Conservation (phyloP, 2,888 invertebrate genomes). For the Steinernema scapterisci region DNA sequence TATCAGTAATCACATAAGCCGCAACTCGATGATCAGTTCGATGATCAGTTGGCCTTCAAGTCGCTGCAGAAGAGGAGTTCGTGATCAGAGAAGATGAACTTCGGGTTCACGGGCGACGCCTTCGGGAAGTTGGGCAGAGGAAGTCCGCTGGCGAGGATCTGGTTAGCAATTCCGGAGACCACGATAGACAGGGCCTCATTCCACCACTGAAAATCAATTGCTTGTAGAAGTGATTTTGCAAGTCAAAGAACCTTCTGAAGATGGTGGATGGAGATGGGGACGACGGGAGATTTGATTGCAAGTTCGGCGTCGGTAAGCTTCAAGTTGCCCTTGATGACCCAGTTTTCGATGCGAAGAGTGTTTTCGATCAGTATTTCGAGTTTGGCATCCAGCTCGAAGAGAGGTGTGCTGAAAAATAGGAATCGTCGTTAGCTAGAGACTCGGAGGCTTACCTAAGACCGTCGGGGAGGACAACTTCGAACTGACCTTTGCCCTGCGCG, state of each 20-base stretch:
- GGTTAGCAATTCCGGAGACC: conserved; percentile 1
- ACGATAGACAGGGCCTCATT: conserved; percentile 10
- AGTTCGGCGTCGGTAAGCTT: conserved; percentile 22
- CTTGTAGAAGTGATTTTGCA: neutral
- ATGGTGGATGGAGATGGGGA: conserved; percentile 8
- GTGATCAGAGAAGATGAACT: neutral
- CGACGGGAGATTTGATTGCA: neutral
- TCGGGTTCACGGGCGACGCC: neutral
- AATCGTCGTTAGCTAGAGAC: neutral
- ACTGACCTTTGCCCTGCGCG: conserved; percentile 7
- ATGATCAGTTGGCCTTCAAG: neutral
- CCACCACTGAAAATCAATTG: neutral
- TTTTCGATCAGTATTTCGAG: conserved; percentile 2
- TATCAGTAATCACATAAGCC: too few relatives aligned
- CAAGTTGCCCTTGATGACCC: conserved; percentile 24
- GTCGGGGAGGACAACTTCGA: conserved; percentile 11
- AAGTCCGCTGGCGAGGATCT: neutral
- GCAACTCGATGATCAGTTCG: neutral
- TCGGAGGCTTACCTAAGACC: neutral
- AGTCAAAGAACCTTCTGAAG: neutral
- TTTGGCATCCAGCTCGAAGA: conserved; percentile 15
- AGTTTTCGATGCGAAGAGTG: conserved; percentile 21
- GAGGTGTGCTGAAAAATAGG: neutral
- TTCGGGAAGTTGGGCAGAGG: conserved; percentile 10
- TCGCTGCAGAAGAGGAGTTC: conserved; percentile 17